These are phyloP conservation scores for Probaryconus sp. DNA, from an alignment of 1,140 invertebrate species.

Conservation along the genomic window DNA sequence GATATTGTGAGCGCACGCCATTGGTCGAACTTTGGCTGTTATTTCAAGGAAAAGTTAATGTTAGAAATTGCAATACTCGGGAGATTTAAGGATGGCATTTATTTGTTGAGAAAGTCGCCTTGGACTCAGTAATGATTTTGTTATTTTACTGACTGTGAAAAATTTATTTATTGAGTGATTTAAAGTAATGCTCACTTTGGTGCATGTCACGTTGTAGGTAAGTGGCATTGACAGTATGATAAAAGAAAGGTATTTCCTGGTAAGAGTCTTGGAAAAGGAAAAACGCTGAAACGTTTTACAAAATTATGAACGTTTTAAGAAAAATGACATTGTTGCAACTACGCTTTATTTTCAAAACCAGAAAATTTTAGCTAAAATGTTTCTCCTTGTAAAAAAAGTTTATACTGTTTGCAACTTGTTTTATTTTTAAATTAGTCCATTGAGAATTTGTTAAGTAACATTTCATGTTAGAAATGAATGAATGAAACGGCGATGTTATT, in stretches of 20 bases:
- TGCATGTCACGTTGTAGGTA: constrained; percentile 6
- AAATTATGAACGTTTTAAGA: no score
- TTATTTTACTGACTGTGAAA: constrained; percentile 26
- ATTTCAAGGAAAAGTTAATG: constrained; percentile 43
- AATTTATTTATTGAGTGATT: constrained; percentile 19
- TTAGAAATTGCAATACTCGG: constrained; percentile 21
- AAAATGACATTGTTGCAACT: no score
- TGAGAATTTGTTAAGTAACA: no score
- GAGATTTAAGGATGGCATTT: constrained; percentile 36
- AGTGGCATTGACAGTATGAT: constrained; percentile 17
- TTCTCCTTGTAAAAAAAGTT: no score
- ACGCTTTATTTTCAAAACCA: no score
- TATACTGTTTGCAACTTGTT: no score
- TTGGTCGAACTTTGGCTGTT: constrained; percentile 42
- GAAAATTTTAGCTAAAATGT: no score
- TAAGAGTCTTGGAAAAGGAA: neutral
- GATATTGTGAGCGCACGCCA: constrained; percentile 26
- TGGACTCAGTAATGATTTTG: constrained; percentile 37
- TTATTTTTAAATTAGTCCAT: no score
- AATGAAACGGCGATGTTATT: no score
- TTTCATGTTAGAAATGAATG: no score
- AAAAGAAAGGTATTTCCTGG: constrained; percentile 3
- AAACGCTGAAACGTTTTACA: no score
- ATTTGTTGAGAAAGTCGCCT: constrained; percentile 39
- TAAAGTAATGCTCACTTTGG: constrained; percentile 34